Base-by-base conservation (phyloP, 2,113 vertebrate species). In the Noctilio leporinus region DNA sequence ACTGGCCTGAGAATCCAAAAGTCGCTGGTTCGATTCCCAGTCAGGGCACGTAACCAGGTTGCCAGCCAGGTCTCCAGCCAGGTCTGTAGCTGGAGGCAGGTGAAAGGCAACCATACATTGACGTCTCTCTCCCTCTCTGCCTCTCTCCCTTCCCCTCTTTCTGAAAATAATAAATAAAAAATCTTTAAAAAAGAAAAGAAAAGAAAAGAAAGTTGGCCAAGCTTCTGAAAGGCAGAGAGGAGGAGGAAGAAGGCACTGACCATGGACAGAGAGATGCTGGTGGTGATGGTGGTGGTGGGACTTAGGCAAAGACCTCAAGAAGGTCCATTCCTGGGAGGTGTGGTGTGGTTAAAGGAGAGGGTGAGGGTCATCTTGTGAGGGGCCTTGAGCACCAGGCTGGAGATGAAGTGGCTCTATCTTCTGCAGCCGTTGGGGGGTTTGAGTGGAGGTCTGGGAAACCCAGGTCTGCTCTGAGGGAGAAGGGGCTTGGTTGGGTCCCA, bases 211-310 rank as follows among this genome's bases (percentile, higher is more conserved):
- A 47, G 20, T 22, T 67, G 55, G 45, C 72, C 45, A 22, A 20
- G 10, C 28, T 59, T 91, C 83, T 2, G 16, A 9, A 0, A 4
- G 59, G 43, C 2, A 78, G 65, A 43, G 53, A 43, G 40, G 75
- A 55, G 38, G 64, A 55, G 51, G 20, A 65, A 40, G 62, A 62
- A 47, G 2, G 26, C 10, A 0, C 5, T 77, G 45, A 8, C 0
- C 10, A 0, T 3, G 33, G 45, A 59, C 3, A 1, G 10, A 59
- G 28, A 0, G 4, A 15, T 35, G 49, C 33, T 16, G 59, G 51
- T 15, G 72, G 45, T 10, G 49, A 57, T 1, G 26, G 24, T 22
- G 33, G 67, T 1, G 22, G 24, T 20, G n/a, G 35, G 0, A 14
- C 9, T 28, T 30, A 62, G 11, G n/a, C 33, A 51, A 14, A 89